phyloP scores from a whole-genome alignment of 2,797 vertebrate species.

The Microctenopoma steveboyesi region DNA sequence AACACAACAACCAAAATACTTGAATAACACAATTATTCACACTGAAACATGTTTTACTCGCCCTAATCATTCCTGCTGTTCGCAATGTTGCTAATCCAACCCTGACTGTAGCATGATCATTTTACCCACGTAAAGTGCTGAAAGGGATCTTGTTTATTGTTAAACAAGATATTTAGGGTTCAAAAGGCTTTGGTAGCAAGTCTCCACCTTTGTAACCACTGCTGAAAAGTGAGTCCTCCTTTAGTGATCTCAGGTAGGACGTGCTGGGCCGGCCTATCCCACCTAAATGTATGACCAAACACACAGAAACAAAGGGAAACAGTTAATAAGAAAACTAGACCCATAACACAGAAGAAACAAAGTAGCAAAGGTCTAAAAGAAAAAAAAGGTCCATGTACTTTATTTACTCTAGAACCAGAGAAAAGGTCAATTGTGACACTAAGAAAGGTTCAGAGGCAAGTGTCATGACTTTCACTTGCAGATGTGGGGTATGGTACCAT shows the following conservation, averaged over 20 bases:
- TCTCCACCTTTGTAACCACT: constrained; percentile 87
- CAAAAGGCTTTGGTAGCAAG: constrained; percentile 75
- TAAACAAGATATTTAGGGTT: not conserved
- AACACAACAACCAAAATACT: not conserved
- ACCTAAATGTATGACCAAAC: constrained; percentile 74
- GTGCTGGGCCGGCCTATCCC: constrained; percentile 86
- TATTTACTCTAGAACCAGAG: not conserved
- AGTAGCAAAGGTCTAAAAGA: not conserved
- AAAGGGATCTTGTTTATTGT: not conserved
- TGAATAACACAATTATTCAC: not conserved
- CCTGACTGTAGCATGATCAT: not conserved
- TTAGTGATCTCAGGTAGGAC: constrained; percentile 74
- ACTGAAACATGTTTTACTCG: not conserved
- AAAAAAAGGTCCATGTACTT: too few relatives aligned
- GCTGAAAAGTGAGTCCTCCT: constrained; percentile 81
- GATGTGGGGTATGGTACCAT: constrained; percentile 1
- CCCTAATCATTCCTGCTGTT: not conserved
- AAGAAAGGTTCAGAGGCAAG: not conserved
- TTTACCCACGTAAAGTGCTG: constrained; percentile 23
- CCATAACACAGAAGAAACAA: not conserved
- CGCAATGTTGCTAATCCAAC: not conserved
- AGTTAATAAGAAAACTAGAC: constrained; percentile 2
- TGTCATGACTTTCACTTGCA: constrained; percentile 10
- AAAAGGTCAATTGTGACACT: not conserved
- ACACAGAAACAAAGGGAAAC: constrained; percentile 18